Conservation (phyloP, 2,113 vertebrate genomes). For the Tachycineta bicolor region DNA sequence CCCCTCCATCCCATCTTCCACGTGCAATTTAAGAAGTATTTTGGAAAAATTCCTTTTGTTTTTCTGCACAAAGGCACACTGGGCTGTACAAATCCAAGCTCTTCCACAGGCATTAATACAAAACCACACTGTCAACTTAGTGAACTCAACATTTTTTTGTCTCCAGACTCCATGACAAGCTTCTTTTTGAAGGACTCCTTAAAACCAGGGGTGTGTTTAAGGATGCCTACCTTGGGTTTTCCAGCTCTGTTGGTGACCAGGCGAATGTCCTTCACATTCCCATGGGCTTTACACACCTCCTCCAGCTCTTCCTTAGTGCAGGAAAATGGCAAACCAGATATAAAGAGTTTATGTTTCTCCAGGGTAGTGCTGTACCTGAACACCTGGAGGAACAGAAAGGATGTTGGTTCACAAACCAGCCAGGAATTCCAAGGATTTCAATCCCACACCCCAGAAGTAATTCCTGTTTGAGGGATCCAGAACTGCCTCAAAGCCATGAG, state of each 20-base stretch:
- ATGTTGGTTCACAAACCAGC: neutral
- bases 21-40: neutral
- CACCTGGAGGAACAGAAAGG: conserved; percentile 71
- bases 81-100: neutral
- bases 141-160: neutral
- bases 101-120: neutral
- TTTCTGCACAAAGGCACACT: neutral
- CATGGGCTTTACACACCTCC: conserved; percentile 85
- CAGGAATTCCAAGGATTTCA: neutral
- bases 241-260: conserved; percentile 95
- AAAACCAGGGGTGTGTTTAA: neutral
- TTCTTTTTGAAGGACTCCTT: neutral
- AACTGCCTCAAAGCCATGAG: neutral
- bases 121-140: neutral
- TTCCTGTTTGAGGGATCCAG: neutral
- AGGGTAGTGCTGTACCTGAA: conserved; percentile 91
- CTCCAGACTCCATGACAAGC: neutral
- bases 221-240: conserved; percentile 87
- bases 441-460: neutral
- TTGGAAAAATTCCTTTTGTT: neutral
- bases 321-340: conserved; percentile 91
- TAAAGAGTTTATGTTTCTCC: conserved; percentile 96
- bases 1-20: neutral
- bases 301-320: conserved; percentile 90
- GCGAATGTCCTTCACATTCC: conserved; percentile 86